Percentiles rank a stretch among this genome's conserved stretches.
Evolutionary conservation across 2,113 vertebrate species (phyloP).

Genomic region (Bucco capensis): DNA sequence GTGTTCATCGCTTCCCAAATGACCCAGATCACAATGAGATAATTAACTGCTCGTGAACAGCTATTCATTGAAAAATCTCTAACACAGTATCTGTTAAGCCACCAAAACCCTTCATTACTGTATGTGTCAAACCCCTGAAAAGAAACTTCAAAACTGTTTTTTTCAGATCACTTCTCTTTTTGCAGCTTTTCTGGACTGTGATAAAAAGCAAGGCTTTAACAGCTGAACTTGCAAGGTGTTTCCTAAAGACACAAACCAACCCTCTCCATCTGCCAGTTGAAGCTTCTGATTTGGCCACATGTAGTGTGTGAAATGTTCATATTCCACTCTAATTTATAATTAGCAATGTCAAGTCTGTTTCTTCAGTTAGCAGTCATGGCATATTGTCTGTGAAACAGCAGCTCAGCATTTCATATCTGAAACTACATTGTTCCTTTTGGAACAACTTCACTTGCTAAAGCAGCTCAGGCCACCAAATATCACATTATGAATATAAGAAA

Average conservation of each 20-base stretch:
- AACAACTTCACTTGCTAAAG: background rate
- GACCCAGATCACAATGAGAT: conserved; percentile 36
- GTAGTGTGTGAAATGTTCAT: background rate
- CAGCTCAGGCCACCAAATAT: background rate
- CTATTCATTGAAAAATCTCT: conserved; percentile 9
- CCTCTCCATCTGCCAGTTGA: background rate
- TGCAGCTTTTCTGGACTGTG: background rate
- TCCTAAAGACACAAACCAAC: background rate
- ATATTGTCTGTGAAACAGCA: background rate
- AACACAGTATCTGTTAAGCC: background rate
- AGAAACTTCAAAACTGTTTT: background rate
- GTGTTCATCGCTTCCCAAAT: background rate
- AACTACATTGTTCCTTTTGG: background rate
- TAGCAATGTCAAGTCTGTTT: background rate
- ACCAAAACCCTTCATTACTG: background rate
- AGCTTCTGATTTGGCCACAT: background rate
- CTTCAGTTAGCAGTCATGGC: background rate
- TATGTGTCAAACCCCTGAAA: background rate
- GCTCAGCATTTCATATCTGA: background rate
- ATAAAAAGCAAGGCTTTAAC: background rate
- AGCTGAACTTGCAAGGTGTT: background rate
- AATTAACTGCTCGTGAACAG: conserved; percentile 34
- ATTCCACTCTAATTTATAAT: background rate
- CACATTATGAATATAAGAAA: background rate
- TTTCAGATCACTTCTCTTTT: background rate